Percentiles rank a stretch among this genome's conserved stretches.
These are phyloP conservation scores for Phytoseiulus persimilis DNA, from an alignment of 2,888 invertebrate species.

Conservation along the genomic window DNA sequence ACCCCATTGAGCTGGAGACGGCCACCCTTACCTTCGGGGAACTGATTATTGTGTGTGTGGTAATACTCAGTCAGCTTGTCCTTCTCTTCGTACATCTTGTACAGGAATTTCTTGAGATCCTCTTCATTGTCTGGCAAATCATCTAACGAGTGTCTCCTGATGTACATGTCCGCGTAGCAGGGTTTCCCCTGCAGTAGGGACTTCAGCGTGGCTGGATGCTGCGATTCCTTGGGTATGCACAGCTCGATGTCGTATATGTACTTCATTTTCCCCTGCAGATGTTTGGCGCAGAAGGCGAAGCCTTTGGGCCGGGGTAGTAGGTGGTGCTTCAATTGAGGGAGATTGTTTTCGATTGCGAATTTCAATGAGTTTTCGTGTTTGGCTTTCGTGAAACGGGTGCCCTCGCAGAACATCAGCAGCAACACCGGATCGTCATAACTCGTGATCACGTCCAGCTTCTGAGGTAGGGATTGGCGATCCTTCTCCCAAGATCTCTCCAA, in stretches of 20 bases:
- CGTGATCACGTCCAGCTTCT: slow-evolving; percentile 68
- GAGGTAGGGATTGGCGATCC: slow-evolving; percentile 71
- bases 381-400: slow-evolving; percentile 75
- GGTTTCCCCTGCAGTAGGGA: slow-evolving; percentile 65
- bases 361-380: slow-evolving; percentile 79
- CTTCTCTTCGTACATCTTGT: slow-evolving; percentile 70
- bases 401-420: slow-evolving; percentile 79
- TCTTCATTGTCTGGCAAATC: slow-evolving; percentile 68
- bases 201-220: slow-evolving; percentile 66
- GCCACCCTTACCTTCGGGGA: background rate
- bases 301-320: slow-evolving; percentile 90
- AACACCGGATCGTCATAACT: slow-evolving; percentile 84
- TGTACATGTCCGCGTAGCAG: slow-evolving; percentile 66
- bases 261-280: slow-evolving; percentile 58
- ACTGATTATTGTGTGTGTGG: slow-evolving; percentile 10
- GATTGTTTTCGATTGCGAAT: slow-evolving; percentile 74
- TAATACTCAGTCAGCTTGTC: slow-evolving; percentile 48
- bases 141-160: slow-evolving; percentile 71
- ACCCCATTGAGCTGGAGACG: too few species aligned
- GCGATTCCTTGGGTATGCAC: slow-evolving; percentile 46
- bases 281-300: slow-evolving; percentile 73
- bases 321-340: slow-evolving; percentile 76
- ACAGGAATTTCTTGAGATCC: slow-evolving; percentile 69
- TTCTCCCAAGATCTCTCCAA: slow-evolving; percentile 82
- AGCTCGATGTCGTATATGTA: slow-evolving; percentile 45